Conservation (phyloP, 2,797 vertebrate species). For the Poeciliopsis presidionis region DNA sequence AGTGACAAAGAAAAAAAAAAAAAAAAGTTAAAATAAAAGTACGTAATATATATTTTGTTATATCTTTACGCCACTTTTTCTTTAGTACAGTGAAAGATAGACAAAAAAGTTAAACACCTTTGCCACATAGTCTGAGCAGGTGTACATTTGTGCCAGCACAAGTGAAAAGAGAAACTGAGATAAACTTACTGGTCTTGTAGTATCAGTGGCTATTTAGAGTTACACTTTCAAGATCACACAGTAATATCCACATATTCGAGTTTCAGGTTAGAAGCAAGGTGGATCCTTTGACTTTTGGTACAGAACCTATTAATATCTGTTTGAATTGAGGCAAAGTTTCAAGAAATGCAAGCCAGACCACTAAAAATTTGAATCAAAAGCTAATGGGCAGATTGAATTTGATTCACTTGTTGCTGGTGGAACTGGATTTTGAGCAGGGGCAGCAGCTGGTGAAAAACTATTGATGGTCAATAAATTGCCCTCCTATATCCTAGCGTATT, state of each 20-base stretch:
- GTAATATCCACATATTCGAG: not conserved
- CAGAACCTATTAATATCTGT: not conserved
- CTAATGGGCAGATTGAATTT: not conserved
- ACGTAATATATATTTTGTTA: not conserved
- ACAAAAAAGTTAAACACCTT: not conserved
- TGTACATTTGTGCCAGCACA: not conserved
- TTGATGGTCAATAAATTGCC: too few species aligned
- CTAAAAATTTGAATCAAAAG: not conserved
- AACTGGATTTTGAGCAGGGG: not conserved
- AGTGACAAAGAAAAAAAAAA: slow-evolving; percentile 10
- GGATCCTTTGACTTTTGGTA: not conserved
- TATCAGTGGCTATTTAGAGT: not conserved
- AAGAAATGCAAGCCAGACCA: not conserved
- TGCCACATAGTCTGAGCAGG: not conserved
- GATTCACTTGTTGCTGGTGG: not conserved
- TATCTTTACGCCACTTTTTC: not conserved
- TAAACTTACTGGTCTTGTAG: not conserved
- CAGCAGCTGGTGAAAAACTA: too few species aligned
- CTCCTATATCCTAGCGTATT: too few species aligned
- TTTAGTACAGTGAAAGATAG: not conserved
- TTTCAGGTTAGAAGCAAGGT: not conserved
- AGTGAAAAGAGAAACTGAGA: slow-evolving; percentile 28
- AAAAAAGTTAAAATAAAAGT: not conserved
- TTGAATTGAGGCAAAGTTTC: not conserved
- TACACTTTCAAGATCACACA: not conserved